Evolutionary conservation across 35 echinoderm and acorn worm genomes (phyloP), one percentile per base, ranked within the genome.

Genomic region (Stichopus chloronotus): DNA sequence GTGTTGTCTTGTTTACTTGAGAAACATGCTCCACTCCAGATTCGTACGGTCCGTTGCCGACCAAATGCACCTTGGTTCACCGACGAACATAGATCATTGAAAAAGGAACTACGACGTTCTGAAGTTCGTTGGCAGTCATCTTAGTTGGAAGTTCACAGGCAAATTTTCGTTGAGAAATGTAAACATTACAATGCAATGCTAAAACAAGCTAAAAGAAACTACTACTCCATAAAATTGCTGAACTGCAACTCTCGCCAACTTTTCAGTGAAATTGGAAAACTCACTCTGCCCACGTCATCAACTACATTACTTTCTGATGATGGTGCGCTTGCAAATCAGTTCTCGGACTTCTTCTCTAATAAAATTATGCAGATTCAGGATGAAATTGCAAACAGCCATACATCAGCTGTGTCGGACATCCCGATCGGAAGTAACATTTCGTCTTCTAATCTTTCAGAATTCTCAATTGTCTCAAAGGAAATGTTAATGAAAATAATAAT

Each of bases 191-290:
- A 81, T 59, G 24, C 78, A 77, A 16, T 78, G 8, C 43, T 83
- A 8, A 22, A 78, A 25, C 59, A 21, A 6, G 78, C 79, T 5
- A 92, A 92, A 19, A 59, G 13, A 61, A 78, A 83, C 65, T 78
- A 82, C n/a, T 79, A 92, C 52, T 59, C 56, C 6, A 14, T 17
- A 25, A 78, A 92, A 43, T 25, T 92, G 52, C 17, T 52, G 7
- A 78, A 54, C 17, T 92, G 91, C 52, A 83, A 92, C 58, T 78
- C 76, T 24, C 78, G 59, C 30, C 79, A 83, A 21, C 19, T 92
- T 74, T 92, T 92, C 68, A 71, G 1, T 71, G 65, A 71, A 71
- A 71, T 71, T 71, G n/a, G 65, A 71, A 71, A 71, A 71, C 65
- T 71, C 65, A 71, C 65, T 13, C n/a, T 71, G 65, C 65, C 65